Percentiles rank a stretch among this genome's conserved stretches.
Conservation (phyloP, 2,888 invertebrate genomes). For the Aethes cnicana region DNA sequence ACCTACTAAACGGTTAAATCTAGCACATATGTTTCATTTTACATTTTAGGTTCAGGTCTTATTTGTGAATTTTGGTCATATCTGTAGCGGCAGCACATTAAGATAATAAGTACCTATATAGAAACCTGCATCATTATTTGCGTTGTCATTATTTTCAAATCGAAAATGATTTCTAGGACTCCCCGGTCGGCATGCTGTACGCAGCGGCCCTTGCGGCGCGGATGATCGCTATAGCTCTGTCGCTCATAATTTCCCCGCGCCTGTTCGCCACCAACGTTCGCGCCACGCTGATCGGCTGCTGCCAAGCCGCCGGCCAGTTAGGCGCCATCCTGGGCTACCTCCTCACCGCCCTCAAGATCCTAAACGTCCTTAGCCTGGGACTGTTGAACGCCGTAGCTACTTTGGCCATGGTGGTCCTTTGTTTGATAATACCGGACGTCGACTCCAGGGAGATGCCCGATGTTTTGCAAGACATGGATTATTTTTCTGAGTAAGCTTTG, state of each 20-base stretch:
- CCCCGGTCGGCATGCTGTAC: conserved; percentile 43
- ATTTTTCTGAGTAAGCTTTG: conserved; percentile 64
- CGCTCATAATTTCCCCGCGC: conserved; percentile 63
- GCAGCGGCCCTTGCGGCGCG: conserved; percentile 57
- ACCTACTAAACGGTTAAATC: no score
- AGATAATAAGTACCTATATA: no score
- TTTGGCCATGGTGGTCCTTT: conserved; percentile 46
- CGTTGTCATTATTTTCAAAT: conserved; percentile 1
- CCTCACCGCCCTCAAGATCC: conserved; percentile 47
- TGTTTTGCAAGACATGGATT: conserved; percentile 70
- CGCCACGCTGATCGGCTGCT: conserved; percentile 60
- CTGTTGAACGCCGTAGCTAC: conserved; percentile 45
- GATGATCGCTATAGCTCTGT: conserved; percentile 52
- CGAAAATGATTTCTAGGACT: conserved; percentile 47
- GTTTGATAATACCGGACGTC: conserved; percentile 57
- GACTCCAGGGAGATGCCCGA: conserved; percentile 71
- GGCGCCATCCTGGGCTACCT: conserved; percentile 63
- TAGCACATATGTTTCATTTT: no score
- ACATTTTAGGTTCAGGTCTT: no score
- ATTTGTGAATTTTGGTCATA: no score
- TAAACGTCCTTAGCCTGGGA: conserved; percentile 45
- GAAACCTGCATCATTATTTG: no score
- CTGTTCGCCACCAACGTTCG: conserved; percentile 64
- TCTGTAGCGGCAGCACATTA: no score
- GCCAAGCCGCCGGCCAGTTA: conserved; percentile 62